A percentile compares a stretch with the other conserved stretches of the same genome.
Evolutionary conservation across 1,140 invertebrate species (phyloP).

Genomic region (Lasioglossum baleicum): DNA sequence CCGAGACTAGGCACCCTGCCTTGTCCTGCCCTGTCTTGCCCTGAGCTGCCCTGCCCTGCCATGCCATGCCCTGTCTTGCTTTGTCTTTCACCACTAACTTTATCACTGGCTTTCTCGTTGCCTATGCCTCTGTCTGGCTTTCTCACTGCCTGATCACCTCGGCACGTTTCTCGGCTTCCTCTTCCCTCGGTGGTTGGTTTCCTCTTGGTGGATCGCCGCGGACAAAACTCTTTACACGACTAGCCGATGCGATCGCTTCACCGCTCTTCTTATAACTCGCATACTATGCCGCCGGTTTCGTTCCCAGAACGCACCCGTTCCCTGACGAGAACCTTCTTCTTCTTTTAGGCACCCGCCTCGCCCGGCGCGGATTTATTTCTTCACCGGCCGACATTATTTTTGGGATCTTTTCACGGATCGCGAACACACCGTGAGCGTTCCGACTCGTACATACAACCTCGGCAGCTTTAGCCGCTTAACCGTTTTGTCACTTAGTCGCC

Average conservation of each 20-base stretch:
- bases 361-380: slow-evolving; percentile 75
- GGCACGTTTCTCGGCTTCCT: not conserved
- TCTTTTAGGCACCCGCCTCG: slow-evolving; percentile 63
- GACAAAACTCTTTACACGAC: slow-evolving; percentile 55
- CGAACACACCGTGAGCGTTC: slow-evolving; percentile 66
- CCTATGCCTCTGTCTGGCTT: no score
- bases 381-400: slow-evolving; percentile 78
- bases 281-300: slow-evolving; percentile 61
- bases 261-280: slow-evolving; percentile 62
- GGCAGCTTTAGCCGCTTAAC: no score
- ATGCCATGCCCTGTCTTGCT: no score
- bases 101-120: no score
- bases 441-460: not conserved
- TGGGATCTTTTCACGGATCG: slow-evolving; percentile 79
- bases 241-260: slow-evolving; percentile 61
- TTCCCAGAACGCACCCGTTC: slow-evolving; percentile 61
- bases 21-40: no score
- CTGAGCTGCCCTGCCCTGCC: no score
- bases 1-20: no score
- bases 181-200: not conserved
- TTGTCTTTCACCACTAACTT: no score
- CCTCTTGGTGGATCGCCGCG: slow-evolving; percentile 30
- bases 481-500: no score
- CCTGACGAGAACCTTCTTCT: slow-evolving; percentile 60
- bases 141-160: no score